Evolutionary conservation across 2,113 vertebrate genomes (phyloP).

Genomic region (Mesitornis unicolor): DNA sequence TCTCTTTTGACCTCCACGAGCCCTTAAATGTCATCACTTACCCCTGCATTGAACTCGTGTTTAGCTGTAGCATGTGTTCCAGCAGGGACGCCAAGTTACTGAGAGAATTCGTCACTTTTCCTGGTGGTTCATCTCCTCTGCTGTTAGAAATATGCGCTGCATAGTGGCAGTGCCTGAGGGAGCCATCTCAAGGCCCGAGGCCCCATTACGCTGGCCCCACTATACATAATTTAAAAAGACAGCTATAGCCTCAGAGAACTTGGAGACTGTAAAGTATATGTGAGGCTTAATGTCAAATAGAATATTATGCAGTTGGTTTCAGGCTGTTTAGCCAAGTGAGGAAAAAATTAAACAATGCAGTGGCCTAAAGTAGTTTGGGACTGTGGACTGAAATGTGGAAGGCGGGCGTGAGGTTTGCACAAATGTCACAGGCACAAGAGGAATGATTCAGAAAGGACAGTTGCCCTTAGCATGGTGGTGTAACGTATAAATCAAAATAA

Average conservation of each 20-base stretch:
- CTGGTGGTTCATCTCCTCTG: not conserved
- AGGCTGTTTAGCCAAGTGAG: not conserved
- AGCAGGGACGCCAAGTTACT: not conserved
- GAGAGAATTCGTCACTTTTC: not conserved
- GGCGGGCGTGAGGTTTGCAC: not conserved
- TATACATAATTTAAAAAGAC: not conserved
- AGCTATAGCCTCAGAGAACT: not conserved
- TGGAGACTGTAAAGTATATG: not conserved
- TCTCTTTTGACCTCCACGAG: not conserved
- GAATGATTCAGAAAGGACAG: not conserved
- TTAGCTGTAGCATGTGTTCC: not conserved
- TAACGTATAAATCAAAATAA: slow-evolving; percentile 24
- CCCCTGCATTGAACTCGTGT: not conserved
- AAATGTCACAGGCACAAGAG: not conserved
- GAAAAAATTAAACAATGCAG: not conserved
- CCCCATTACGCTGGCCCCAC: not conserved
- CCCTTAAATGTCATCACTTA: slow-evolving; percentile 7
- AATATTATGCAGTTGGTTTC: not conserved
- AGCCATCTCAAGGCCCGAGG: not conserved
- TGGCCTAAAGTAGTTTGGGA: not conserved
- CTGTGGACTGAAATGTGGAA: rapidly evolving
- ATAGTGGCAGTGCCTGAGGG: not conserved
- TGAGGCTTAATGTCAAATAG: slow-evolving; percentile 10
- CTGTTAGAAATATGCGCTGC: not conserved
- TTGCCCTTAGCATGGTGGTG: not conserved